phyloP scores from a whole-genome alignment of 2,797 vertebrate species.

The Rhinogobio ventralis region DNA sequence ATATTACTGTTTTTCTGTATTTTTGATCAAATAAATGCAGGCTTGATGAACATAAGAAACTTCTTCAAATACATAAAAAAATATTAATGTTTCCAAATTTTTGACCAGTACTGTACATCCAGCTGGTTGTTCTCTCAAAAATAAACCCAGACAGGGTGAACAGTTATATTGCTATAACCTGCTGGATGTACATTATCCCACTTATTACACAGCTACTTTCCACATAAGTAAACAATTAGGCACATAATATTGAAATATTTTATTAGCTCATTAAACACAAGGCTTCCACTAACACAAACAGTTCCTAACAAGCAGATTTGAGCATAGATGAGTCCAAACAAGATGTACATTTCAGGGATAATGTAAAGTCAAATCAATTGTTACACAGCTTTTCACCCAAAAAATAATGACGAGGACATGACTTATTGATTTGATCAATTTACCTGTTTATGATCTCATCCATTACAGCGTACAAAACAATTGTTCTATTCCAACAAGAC shows the following conservation, averaged over 20 bases:
- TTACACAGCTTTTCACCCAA: not conserved
- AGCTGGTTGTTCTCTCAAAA: not conserved
- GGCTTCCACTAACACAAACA: not conserved
- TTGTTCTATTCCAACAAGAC: not conserved
- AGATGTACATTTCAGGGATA: no score
- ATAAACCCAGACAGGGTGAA: not conserved
- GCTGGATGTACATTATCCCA: not conserved
- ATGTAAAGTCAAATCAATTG: no score
- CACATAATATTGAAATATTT: not conserved
- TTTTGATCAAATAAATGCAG: no score
- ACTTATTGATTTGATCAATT: not conserved
- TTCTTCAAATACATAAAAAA: no score
- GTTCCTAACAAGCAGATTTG: not conserved
- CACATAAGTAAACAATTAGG: not conserved
- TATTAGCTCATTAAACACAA: not conserved
- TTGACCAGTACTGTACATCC: not conserved
- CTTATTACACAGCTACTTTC: not conserved
- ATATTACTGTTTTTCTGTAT: no score
- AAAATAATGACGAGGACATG: not conserved
- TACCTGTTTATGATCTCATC: not conserved
- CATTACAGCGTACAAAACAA: not conserved
- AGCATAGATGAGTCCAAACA: no score
- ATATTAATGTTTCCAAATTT: no score
- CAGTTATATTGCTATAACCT: not conserved
- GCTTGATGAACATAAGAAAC: no score